A percentile compares a stretch with the other conserved stretches of the same genome.
phyloP scores from a whole-genome alignment of 2,888 invertebrate genomes.

The Brachypterus glaber region DNA sequence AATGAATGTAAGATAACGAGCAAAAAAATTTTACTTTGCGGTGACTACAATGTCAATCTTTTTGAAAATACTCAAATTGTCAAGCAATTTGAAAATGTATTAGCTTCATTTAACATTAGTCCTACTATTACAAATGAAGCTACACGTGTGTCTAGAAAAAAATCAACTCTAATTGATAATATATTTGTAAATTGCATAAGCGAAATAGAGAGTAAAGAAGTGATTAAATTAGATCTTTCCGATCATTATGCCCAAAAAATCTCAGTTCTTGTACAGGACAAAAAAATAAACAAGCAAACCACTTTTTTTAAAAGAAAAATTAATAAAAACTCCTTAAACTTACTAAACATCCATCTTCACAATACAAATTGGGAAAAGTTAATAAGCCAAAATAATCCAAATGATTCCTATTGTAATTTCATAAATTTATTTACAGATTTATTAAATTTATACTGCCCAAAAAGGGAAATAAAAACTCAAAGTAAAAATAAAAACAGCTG shows the following conservation, averaged over 20 bases:
- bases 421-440: too few relatives aligned
- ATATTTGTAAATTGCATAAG: not conserved
- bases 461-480: too few relatives aligned
- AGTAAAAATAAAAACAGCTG: too few relatives aligned
- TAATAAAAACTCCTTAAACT: not conserved
- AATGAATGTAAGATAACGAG: not conserved
- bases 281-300: not conserved
- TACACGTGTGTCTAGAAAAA: not conserved
- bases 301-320: not conserved
- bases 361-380: conserved; percentile 1
- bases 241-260: not conserved
- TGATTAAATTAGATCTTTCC: not conserved
- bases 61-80: too few relatives aligned
- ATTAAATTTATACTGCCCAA: too few relatives aligned
- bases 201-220: not conserved
- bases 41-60: too few relatives aligned
- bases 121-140: not conserved
- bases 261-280: not conserved
- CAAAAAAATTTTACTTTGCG: too few relatives aligned
- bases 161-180: not conserved
- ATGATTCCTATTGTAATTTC: too few relatives aligned
- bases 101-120: not conserved
- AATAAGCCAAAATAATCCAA: too few relatives aligned
- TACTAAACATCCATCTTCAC: not conserved
- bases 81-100: too few relatives aligned